phyloP scores from a whole-genome alignment of 2,113 vertebrate genomes.

The Planiliza haematocheilus region DNA sequence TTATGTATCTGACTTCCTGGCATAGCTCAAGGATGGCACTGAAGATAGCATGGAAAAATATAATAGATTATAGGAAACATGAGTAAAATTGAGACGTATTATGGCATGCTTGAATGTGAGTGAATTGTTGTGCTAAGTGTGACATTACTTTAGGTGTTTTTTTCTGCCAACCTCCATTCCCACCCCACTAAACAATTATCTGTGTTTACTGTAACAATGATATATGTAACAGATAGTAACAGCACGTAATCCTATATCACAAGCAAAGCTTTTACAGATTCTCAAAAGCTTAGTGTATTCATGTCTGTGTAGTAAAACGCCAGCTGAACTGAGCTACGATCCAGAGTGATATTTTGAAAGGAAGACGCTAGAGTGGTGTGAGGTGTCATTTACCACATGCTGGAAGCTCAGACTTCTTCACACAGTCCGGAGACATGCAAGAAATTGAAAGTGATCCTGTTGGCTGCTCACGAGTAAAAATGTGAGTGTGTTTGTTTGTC shows the following conservation, averaged over 20 bases:
- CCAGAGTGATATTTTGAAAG: background rate
- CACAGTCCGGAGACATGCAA: background rate
- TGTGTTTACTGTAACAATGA: background rate
- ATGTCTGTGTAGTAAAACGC: background rate
- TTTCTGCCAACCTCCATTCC: background rate
- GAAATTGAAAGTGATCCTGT: background rate
- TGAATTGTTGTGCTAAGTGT: slow-evolving; percentile 18
- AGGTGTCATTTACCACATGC: background rate
- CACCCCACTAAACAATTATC: background rate
- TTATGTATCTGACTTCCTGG: slow-evolving; percentile 53
- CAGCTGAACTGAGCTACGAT: background rate
- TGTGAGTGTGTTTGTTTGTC: background rate
- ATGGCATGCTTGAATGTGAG: slow-evolving; percentile 14
- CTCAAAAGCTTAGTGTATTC: background rate
- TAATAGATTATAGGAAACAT: slow-evolving; percentile 11
- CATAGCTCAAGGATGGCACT: slow-evolving; percentile 32
- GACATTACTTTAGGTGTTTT: slow-evolving; percentile 18
- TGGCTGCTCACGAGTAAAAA: no score
- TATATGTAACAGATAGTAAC: slow-evolving; percentile 7
- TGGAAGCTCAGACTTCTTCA: slow-evolving; percentile 1
- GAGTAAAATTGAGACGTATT: slow-evolving; percentile 19
- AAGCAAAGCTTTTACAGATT: background rate
- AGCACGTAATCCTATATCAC: background rate
- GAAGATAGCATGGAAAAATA: slow-evolving; percentile 10
- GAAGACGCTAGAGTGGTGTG: background rate